These are phyloP conservation scores for Oopsacas minuta DNA, from an alignment of 37 sponge, comb jelly and placozoan species.

Conservation along the genomic window DNA sequence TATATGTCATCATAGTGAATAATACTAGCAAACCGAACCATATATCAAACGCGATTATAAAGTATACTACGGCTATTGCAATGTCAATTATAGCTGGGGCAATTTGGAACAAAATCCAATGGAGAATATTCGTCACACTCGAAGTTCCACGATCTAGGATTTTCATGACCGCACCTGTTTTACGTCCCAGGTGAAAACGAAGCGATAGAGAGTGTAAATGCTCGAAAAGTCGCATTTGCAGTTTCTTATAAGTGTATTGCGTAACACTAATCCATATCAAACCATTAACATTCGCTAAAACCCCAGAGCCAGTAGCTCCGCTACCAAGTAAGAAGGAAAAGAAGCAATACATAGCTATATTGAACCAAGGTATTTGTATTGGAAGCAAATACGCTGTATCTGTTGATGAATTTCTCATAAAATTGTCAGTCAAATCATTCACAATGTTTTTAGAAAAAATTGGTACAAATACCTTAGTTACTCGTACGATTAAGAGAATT, in stretches of 20 bases:
- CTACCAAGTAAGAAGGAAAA: not conserved
- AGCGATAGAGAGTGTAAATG: constrained; percentile 89
- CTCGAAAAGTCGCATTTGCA: constrained; percentile 56
- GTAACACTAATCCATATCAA: constrained; percentile 85
- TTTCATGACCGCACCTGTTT: constrained; percentile 89
- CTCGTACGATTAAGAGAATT: constrained; percentile 56
- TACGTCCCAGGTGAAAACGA: constrained; percentile 87
- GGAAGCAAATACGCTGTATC: constrained; percentile 15
- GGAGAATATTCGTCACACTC: constrained; percentile 78
- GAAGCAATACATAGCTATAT: constrained; percentile 42
- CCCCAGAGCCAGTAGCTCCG: constrained; percentile 55
- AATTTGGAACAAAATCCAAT: constrained; percentile 86
- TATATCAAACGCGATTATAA: constrained; percentile 81
- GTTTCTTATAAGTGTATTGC: constrained; percentile 71
- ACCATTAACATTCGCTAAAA: constrained; percentile 53
- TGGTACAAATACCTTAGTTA: constrained; percentile 82
- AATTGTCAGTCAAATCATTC: constrained; percentile 35
- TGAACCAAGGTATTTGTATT: constrained; percentile 23
- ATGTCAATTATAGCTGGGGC: constrained; percentile 82
- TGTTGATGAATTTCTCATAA: not conserved
- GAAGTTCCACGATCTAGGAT: constrained; percentile 84
- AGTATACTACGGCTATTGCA: constrained; percentile 83
- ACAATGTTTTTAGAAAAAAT: constrained; percentile 87
- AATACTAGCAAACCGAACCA: constrained; percentile 98
- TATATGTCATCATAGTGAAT: constrained; percentile 66